A percentile compares a stretch with the other conserved stretches of the same genome.
phyloP scores from a whole-genome alignment of 1,140 invertebrate species.

The Cardiocondyla obscurior region DNA sequence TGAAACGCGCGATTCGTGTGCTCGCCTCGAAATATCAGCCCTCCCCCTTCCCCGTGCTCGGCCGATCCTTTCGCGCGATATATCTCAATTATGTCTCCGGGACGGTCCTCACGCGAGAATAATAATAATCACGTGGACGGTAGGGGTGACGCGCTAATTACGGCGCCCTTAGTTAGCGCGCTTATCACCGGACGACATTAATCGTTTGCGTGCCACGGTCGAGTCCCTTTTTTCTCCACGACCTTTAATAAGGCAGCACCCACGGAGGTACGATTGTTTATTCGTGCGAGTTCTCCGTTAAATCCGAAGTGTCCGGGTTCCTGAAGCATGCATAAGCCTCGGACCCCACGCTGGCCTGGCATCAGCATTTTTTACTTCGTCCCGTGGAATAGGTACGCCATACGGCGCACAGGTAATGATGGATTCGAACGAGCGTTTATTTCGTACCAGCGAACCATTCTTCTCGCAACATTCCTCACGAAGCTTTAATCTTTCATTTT shows the following conservation, averaged over 20 bases:
- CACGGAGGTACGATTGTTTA: constrained; percentile 66
- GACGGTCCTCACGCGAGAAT: constrained; percentile 29
- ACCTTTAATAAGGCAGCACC: constrained; percentile 56
- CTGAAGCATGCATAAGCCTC: constrained; percentile 71
- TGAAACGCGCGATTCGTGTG: constrained; percentile 41
- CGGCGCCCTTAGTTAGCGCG: constrained; percentile 52
- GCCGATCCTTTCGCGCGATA: constrained; percentile 21
- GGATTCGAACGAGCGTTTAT: constrained; percentile 67
- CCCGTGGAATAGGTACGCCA: constrained; percentile 70
- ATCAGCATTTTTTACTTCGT: constrained; percentile 74
- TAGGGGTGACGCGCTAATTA: constrained; percentile 43
- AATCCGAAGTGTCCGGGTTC: constrained; percentile 73
- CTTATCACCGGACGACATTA: constrained; percentile 44
- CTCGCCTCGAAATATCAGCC: constrained; percentile 7
- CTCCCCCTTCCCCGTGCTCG: too few relatives aligned
- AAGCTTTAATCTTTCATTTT: neutral
- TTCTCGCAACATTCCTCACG: neutral
- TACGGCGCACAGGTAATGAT: constrained; percentile 71
- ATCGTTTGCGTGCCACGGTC: constrained; percentile 45
- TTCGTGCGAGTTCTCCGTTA: constrained; percentile 52
- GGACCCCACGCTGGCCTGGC: constrained; percentile 76
- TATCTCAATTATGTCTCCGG: constrained; percentile 49
- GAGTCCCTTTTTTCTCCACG: constrained; percentile 6
- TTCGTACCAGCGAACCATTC: constrained; percentile 28
- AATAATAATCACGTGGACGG: constrained; percentile 47